phyloP scores from a whole-genome alignment of 1,140 invertebrate genomes.

The Pseudomyrmex sp. region DNA sequence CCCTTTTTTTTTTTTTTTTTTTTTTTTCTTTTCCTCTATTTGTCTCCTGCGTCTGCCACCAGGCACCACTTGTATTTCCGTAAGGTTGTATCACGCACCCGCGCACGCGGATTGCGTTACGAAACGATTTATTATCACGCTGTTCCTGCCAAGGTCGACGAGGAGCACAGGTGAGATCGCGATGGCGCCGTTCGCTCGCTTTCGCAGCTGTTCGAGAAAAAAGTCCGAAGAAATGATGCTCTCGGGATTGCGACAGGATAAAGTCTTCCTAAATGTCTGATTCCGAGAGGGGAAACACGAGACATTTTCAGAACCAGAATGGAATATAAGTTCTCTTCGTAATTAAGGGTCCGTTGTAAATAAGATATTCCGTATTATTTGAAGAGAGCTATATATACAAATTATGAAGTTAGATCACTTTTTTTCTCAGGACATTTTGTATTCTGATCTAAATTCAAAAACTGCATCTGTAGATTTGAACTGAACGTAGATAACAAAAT shows the following conservation, averaged over 20 bases:
- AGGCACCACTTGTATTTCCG: slow-evolving; percentile 66
- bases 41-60: not conserved
- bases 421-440: not conserved
- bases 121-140: slow-evolving; percentile 69
- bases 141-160: slow-evolving; percentile 64
- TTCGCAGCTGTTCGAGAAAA: slow-evolving; percentile 4
- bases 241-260: not conserved
- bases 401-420: not conserved
- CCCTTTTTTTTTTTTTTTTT: not conserved
- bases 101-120: slow-evolving; percentile 65
- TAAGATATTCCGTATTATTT: not conserved
- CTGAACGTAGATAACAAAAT: no score
- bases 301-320: not conserved
- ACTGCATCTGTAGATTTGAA: not conserved
- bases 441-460: not conserved
- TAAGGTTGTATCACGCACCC: slow-evolving; percentile 58
- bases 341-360: no score
- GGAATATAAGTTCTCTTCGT: not conserved
- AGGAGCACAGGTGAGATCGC: slow-evolving; percentile 52
- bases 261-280: not conserved
- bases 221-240: not conserved
- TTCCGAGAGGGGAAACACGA: not conserved
- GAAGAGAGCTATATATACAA: not conserved
- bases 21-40: not conserved
- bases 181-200: slow-evolving; percentile 1